Percentiles rank a stretch among this genome's conserved stretches.
These are phyloP conservation scores for Sipha flava DNA, from an alignment of 1,140 invertebrate genomes.

Conservation along the genomic window DNA sequence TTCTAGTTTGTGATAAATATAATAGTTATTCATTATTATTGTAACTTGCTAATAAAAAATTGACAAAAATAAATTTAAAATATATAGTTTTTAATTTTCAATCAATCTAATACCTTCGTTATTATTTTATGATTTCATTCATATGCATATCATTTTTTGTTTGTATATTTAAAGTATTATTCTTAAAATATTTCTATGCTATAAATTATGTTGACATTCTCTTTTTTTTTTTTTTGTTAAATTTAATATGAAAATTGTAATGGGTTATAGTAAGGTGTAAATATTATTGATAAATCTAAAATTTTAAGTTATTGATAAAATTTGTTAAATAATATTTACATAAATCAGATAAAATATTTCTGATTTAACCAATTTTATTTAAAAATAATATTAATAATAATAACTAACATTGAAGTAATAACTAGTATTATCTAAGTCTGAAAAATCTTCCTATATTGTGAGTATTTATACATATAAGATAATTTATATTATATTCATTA, in stretches of 20 bases:
- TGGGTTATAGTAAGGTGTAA: no score
- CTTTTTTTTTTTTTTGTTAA: no score
- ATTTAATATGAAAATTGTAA: no score
- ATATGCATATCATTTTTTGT: no score
- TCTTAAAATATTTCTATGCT: no score
- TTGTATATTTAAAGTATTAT: no score
- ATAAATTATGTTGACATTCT: no score
- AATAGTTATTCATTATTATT: not conserved
- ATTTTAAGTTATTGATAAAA: no score
- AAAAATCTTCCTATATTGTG: not conserved
- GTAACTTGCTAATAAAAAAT: not conserved
- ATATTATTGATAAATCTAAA: no score
- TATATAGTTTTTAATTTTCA: not conserved
- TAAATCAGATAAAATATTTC: not conserved
- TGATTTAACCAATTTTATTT: not conserved
- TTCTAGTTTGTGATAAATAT: not conserved
- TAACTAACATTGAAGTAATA: not conserved
- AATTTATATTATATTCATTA: conserved; percentile 6
- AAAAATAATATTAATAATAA: not conserved
- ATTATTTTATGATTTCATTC: no score
- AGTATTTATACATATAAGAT: not conserved
- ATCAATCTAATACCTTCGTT: not conserved
- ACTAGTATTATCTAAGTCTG: not conserved
- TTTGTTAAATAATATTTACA: not conserved
- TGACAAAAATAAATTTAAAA: not conserved